Evolutionary conservation across 2,888 invertebrate genomes (phyloP).

Genomic region (Neoitamus cyanurus): DNA sequence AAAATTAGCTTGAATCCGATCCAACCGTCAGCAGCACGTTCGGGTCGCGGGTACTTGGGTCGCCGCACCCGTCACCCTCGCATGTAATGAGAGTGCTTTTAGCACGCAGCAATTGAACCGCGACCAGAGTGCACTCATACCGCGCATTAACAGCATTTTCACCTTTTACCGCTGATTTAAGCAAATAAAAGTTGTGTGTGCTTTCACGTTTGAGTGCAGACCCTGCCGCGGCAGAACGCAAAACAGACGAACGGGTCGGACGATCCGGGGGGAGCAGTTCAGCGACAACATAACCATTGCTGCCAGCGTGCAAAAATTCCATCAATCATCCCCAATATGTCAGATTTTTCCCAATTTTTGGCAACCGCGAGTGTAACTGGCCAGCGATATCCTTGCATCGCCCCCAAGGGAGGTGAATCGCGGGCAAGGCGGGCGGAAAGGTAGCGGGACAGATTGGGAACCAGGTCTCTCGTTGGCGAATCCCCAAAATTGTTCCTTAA

Average conservation of each 20-base stretch:
- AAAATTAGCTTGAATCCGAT: neutral
- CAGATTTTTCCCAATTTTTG: conserved; percentile 43
- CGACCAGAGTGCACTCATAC: conserved; percentile 19
- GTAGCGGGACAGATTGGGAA: neutral
- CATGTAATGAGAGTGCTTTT: conserved; percentile 9
- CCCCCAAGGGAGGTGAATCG: neutral
- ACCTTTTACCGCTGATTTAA: conserved; percentile 31
- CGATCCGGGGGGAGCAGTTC: neutral
- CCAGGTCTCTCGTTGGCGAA: neutral
- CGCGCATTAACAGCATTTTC: conserved; percentile 22
- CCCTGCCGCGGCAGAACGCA: neutral
- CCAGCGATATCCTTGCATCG: neutral
- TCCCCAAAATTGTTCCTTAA: conserved; percentile 33
- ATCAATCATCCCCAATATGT: conserved; percentile 50
- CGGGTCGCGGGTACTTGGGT: neutral
- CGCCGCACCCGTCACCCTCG: neutral
- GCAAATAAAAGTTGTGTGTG: conserved; percentile 8
- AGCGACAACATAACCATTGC: conserved; percentile 12
- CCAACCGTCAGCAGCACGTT: neutral
- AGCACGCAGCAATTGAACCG: conserved; percentile 21
- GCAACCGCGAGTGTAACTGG: conserved; percentile 1
- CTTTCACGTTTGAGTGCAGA: neutral
- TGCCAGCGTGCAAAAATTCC: conserved; percentile 11
- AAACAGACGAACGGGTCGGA: too few species aligned
- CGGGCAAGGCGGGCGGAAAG: neutral